Conservation (phyloP, 2,888 invertebrate species). For the Cheilosia scutellata region DNA sequence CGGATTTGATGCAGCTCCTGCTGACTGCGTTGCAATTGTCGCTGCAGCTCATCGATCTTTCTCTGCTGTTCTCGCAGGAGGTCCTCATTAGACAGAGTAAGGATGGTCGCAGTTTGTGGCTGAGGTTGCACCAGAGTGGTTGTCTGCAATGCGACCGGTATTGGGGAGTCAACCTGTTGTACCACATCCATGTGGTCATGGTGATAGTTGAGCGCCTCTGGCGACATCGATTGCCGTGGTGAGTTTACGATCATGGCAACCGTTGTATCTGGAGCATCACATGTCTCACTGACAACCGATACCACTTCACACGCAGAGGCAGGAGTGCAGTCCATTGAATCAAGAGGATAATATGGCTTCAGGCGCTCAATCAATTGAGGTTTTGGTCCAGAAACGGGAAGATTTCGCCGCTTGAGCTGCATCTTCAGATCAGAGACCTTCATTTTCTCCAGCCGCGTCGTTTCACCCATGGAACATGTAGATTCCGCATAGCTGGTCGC, state of each 20-base stretch:
- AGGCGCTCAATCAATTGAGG: conserved; percentile 96
- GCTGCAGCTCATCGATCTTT: conserved; percentile 94
- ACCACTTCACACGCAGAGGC: conserved; percentile 84
- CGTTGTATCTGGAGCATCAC: conserved; percentile 77
- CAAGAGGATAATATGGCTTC: conserved; percentile 87
- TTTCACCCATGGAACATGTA: conserved; percentile 80
- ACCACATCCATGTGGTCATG: conserved; percentile 84
- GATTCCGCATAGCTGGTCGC: conserved; percentile 83
- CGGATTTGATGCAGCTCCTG: conserved; percentile 89
- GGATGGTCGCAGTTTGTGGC: conserved; percentile 82
- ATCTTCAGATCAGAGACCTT: conserved; percentile 97
- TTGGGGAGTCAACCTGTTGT: conserved; percentile 82
- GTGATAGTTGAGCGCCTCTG: conserved; percentile 78
- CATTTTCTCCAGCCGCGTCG: conserved; percentile 95
- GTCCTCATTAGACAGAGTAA: conserved; percentile 86
- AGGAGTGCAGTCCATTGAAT: conserved; percentile 82
- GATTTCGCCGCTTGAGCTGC: conserved; percentile 95
- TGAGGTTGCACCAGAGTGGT: conserved; percentile 80
- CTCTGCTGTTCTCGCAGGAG: conserved; percentile 93
- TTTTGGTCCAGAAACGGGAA: conserved; percentile 98
- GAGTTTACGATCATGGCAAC: conserved; percentile 81
- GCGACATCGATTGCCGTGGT: conserved; percentile 78
- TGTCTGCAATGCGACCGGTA: conserved; percentile 80
- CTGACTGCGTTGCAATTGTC: conserved; percentile 91
- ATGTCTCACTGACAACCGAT: conserved; percentile 79